Percentiles rank a stretch among this genome's conserved stretches.
These are phyloP conservation scores for Nasonia vitripennis DNA, from an alignment of 1,140 invertebrate species.

Conservation along the genomic window DNA sequence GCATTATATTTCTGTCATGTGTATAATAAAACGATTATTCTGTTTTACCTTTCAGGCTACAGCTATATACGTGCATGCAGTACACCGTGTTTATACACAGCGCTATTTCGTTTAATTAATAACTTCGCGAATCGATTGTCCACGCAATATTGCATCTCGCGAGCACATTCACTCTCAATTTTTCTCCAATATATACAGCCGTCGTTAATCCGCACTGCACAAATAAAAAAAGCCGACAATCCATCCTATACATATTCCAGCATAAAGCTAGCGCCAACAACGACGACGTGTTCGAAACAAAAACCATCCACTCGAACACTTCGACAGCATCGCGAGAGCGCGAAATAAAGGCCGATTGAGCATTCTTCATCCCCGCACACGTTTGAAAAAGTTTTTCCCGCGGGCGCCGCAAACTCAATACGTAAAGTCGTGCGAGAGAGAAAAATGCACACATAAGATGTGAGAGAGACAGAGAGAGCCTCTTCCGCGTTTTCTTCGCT, in stretches of 20 bases:
- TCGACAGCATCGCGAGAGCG: neutral
- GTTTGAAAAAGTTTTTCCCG: neutral
- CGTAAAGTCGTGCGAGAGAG: slow-evolving; percentile 14
- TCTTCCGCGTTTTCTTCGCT: slow-evolving; percentile 29
- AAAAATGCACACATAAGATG: neutral
- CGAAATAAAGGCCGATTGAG: slow-evolving; percentile 11
- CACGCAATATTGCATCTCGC: too few relatives aligned
- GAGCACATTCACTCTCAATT: slow-evolving; percentile 21
- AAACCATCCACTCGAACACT: too few relatives aligned
- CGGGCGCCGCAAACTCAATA: slow-evolving; percentile 25
- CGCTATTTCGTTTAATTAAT: neutral
- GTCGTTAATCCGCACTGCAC: too few relatives aligned
- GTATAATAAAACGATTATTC: neutral
- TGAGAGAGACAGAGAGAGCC: neutral
- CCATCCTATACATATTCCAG: too few relatives aligned
- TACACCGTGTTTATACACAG: too few relatives aligned
- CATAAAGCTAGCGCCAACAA: too few relatives aligned
- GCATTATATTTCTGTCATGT: neutral
- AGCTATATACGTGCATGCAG: neutral
- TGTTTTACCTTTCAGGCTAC: neutral
- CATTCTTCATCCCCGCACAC: slow-evolving; percentile 19
- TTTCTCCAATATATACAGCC: slow-evolving; percentile 12
- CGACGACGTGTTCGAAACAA: too few relatives aligned
- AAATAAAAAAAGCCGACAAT: too few relatives aligned
- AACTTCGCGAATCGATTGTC: neutral